Evolutionary conservation across 2,888 invertebrate genomes (phyloP), one percentile per base, ranked within the genome.

Genomic region (Deilephila porcellus): DNA sequence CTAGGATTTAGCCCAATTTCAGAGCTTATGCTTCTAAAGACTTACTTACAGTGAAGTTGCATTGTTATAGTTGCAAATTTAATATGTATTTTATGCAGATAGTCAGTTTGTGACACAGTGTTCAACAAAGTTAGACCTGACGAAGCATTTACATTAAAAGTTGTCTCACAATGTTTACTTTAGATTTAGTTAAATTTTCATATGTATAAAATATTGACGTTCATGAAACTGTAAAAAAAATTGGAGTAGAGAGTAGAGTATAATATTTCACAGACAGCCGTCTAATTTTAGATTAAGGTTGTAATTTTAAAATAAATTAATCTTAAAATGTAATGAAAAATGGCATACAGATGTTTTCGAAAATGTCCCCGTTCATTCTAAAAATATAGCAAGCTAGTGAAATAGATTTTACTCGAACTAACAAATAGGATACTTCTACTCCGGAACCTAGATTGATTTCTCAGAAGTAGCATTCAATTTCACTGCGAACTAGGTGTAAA

Each of bases 1-100:
- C 89, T 85, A 85, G 86, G 87, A 89, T 88, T 90, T 88, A 89
- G 85, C 86, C 87, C 89, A 90, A 91, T 91, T 91, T 88, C 80
- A 77, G 80, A 82, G 88, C 87, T 89, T 86, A 88, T 83, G 83
- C 85, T 86, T 85, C 85, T 83, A 85, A 86, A 88, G 85, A 87
- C 86, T 89, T 86, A 84, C 82, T 82, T 83, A 79, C 82, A 81
- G 77, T 73, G 76, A 76, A 77, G 80, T 75, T 85, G 84, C 86
- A 83, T 85, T 83, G 85, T 85, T 86, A 83, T 81, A 67, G 60
- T 53, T 60, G 60, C 74, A 60, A 71, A 52, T 72, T 70, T 75
- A 63, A 52, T 73, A 71, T 67, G 60, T 56, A 71, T 32, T 53
- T 70, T 56, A 62, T 62, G 32, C 59, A 52, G 37, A 73, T 70